A percentile compares a stretch with the other conserved stretches of the same genome.
phyloP scores from a whole-genome alignment of 2,888 invertebrate genomes.

The Pecten maximus region DNA sequence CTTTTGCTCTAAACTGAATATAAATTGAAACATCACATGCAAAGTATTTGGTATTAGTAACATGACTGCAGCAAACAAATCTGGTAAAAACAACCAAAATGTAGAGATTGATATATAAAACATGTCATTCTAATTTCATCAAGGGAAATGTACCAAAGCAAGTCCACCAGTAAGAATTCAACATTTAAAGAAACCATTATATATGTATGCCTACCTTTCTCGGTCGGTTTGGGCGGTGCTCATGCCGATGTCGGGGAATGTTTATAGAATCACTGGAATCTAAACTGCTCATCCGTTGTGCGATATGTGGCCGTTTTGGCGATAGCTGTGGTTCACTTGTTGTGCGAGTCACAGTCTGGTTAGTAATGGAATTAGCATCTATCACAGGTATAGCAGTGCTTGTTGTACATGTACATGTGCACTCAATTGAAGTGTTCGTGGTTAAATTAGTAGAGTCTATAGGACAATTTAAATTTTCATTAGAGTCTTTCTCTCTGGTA shows the following conservation, averaged over 20 bases:
- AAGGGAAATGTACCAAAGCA: no score
- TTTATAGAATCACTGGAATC: conserved; percentile 18
- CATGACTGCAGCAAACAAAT: no score
- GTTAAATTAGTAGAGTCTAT: conserved; percentile 43
- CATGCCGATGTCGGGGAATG: conserved; percentile 12
- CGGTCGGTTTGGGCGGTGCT: neutral
- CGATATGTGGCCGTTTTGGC: conserved; percentile 40
- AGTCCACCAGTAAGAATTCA: no score
- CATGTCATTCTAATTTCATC: no score
- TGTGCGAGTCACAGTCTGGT: conserved; percentile 53
- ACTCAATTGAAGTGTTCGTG: conserved; percentile 35
- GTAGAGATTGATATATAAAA: no score
- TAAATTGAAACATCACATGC: no score
- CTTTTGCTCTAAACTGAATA: no score
- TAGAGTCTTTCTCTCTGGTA: conserved; percentile 74
- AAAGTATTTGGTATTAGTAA: no score
- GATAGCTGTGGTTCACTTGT: conserved; percentile 52
- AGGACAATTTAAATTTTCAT: conserved; percentile 75
- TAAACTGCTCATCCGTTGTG: conserved; percentile 32
- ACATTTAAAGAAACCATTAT: no score
- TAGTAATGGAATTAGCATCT: conserved; percentile 62
- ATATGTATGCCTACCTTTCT: neutral
- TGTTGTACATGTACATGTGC: conserved; percentile 37
- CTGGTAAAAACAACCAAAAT: no score
- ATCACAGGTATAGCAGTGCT: conserved; percentile 19